These are phyloP conservation scores for Agraylea sexmaculata DNA, from an alignment of 1,140 invertebrate genomes.

Conservation along the genomic window DNA sequence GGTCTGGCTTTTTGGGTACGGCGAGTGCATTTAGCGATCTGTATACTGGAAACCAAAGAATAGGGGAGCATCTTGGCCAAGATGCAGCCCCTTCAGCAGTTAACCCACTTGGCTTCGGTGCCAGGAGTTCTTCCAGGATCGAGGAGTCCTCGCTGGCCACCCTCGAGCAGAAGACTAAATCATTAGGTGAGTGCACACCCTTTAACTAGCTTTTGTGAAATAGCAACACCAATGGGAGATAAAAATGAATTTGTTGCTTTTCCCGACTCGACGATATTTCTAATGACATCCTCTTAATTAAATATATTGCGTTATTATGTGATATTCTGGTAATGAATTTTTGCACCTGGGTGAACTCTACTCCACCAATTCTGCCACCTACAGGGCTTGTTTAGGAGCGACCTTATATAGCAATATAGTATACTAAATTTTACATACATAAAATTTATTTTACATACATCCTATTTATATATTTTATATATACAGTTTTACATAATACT, in stretches of 20 bases:
- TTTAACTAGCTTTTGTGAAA: too few species aligned
- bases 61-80: slow-evolving; percentile 27
- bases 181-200: slow-evolving; percentile 26
- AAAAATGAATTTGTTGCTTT: neutral
- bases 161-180: slow-evolving; percentile 33
- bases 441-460: too few species aligned
- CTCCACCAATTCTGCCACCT: too few species aligned
- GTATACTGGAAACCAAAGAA: slow-evolving; percentile 30
- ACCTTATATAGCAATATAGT: too few species aligned
- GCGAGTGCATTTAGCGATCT: slow-evolving; percentile 47
- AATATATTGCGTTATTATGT: neutral
- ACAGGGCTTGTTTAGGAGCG: too few species aligned
- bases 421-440: too few species aligned
- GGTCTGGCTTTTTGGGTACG: slow-evolving; percentile 37
- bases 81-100: slow-evolving; percentile 26
- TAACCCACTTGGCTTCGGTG: slow-evolving; percentile 25
- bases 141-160: slow-evolving; percentile 33
- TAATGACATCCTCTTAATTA: neutral
- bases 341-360: too few species aligned
- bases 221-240: neutral
- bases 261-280: neutral
- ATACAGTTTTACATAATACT: too few species aligned
- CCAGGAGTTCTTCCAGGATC: slow-evolving; percentile 24
- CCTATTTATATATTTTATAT: too few species aligned
- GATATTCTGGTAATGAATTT: slow-evolving; percentile 7